These are phyloP conservation scores for Hypolimnas misippus DNA, from an alignment of 2,888 invertebrate species.

Conservation along the genomic window DNA sequence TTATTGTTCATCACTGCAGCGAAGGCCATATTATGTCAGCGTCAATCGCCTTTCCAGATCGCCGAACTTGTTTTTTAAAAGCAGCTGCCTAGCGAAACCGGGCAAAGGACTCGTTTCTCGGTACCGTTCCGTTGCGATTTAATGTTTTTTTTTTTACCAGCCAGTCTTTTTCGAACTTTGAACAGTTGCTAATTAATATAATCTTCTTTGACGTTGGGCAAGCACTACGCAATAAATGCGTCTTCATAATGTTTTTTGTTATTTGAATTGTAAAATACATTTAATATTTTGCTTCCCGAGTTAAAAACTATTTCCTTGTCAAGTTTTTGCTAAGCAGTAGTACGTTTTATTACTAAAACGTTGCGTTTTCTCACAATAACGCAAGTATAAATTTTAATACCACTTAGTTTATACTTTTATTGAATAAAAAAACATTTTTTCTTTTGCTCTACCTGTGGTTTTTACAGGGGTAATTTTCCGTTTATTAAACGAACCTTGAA, in stretches of 20 bases:
- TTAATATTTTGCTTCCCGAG: neutral
- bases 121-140: constrained; percentile 38
- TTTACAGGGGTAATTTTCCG: constrained; percentile 10
- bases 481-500: constrained; percentile 15
- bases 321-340: neutral
- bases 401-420: neutral
- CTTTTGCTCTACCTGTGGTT: neutral
- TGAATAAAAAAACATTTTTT: neutral
- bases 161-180: constrained; percentile 25
- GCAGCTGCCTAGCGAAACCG: constrained; percentile 50
- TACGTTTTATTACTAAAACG: neutral
- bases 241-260: neutral
- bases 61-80: constrained; percentile 52
- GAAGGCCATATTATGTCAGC: constrained; percentile 64
- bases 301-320: neutral
- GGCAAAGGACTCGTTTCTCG: constrained; percentile 44
- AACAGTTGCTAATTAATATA: constrained; percentile 28
- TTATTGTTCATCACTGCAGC: constrained; percentile 47
- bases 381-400: neutral
- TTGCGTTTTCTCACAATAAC: constrained; percentile 1
- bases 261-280: neutral
- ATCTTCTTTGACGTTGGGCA: constrained; percentile 1
- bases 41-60: constrained; percentile 55
- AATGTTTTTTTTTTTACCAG: constrained; percentile 23
- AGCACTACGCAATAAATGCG: neutral